phyloP scores from a whole-genome alignment of 1,140 invertebrate species.

The Procambarus clarkii region DNA sequence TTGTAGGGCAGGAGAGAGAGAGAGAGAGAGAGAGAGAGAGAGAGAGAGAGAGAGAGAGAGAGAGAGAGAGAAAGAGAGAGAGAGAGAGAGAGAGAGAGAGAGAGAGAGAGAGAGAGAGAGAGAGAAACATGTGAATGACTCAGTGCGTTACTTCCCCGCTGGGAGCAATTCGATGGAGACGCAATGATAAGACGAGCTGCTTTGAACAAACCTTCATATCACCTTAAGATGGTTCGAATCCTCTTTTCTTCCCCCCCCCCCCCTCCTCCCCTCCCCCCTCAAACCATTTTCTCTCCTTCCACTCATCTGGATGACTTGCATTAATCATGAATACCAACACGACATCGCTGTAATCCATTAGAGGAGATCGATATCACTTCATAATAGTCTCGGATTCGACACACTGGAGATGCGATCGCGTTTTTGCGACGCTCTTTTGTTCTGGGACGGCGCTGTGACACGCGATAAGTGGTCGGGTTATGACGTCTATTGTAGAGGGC shows the following conservation, averaged over 20 bases:
- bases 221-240: neutral
- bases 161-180: constrained; percentile 13
- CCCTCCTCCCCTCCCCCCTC: no score
- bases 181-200: neutral
- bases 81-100: constrained; percentile 16
- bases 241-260: neutral
- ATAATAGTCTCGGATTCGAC: constrained; percentile 60
- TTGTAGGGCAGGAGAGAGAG: no score
- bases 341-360: constrained; percentile 53
- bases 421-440: constrained; percentile 60
- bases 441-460: constrained; percentile 18
- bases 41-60: no score
- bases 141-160: neutral
- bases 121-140: neutral
- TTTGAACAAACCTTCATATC: neutral
- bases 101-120: constrained; percentile 33
- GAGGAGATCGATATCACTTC: constrained; percentile 57
- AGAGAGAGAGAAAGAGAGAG: no score
- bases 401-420: constrained; percentile 53
- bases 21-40: no score
- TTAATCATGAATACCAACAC: constrained; percentile 64
- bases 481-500: constrained; percentile 45
- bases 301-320: constrained; percentile 37
- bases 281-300: constrained; percentile 14
- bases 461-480: constrained; percentile 56